These are phyloP conservation scores for Gonatopus flavifemur DNA, from an alignment of 1,140 invertebrate species.

Conservation along the genomic window DNA sequence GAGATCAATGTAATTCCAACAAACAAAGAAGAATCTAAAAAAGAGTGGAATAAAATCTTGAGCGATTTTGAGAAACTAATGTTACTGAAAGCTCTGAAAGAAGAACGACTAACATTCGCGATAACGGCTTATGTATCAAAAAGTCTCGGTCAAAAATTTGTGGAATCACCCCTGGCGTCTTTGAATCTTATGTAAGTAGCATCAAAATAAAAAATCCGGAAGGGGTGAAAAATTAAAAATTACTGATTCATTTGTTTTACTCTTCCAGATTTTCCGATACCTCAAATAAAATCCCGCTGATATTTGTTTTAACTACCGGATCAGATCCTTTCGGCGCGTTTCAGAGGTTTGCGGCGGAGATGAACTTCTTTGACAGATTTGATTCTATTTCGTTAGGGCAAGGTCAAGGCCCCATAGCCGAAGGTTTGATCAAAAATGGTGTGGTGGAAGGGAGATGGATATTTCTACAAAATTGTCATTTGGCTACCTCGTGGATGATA, in stretches of 20 bases:
- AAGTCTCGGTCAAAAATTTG: constrained; percentile 76
- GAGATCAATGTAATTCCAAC: constrained; percentile 59
- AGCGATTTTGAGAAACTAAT: constrained; percentile 79
- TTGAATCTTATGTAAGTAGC: constrained; percentile 69
- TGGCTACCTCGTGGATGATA: constrained; percentile 90
- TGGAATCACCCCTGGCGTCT: constrained; percentile 71
- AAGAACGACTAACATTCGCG: constrained; percentile 80
- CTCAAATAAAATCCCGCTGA: constrained; percentile 71
- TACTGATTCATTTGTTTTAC: not conserved
- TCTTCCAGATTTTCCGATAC: constrained; percentile 71
- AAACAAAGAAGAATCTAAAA: constrained; percentile 47
- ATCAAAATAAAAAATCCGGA: not conserved
- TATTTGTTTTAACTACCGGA: constrained; percentile 89
- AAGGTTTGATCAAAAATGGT: constrained; percentile 76
- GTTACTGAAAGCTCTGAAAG: constrained; percentile 75
- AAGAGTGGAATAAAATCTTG: constrained; percentile 66
- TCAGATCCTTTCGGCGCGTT: constrained; percentile 86
- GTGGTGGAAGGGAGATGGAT: constrained; percentile 77
- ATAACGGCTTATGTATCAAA: constrained; percentile 76
- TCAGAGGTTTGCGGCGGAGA: constrained; percentile 77
- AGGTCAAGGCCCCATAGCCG: constrained; percentile 84
- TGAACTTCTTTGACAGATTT: constrained; percentile 70
- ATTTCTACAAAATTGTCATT: constrained; percentile 87
- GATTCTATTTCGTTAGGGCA: constrained; percentile 87
- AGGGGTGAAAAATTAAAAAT: not conserved